Evolutionary conservation across 1,140 invertebrate genomes (phyloP), one percentile per base, ranked within the genome.

Genomic region (Atta cephalotes): DNA sequence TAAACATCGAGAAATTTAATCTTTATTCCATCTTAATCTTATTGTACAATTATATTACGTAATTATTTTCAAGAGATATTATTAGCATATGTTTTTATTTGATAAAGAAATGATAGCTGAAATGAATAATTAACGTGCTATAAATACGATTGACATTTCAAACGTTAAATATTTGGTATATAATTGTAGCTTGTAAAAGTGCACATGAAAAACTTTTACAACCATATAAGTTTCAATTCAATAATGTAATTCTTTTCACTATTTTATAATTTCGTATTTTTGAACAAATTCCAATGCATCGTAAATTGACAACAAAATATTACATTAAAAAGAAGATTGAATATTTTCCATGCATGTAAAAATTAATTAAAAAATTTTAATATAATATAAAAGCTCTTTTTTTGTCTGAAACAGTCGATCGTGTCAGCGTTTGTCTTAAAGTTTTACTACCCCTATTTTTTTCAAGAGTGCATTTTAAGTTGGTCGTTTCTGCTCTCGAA

Each of bases 401-500:
- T 56, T 51, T 1, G 21, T 25, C 4, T 4, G 68, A 70, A 16
- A 62, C 21, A 7, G 2, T 74, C 53, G 35, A 7, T 39, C 45
- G 7, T 2, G 51, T 58, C 70, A 77, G 82, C 58, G 18, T 79
- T 79, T 53, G 78, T 74, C 81, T 79, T 60, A 35, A 78, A 28
- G 6, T 77, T 51, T 12, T n/a, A 31, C 39, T 79, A 53, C 60
- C 68, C 68, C 18, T 70, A 18, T 80, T 68, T 68, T 28, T 53
- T 72, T 16, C 53, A 56, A 31, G 65, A 53, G 56, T 77, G 25
- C 16, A 18, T 49, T 76, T 86, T 60, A 85, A 18, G 56, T 16
- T 78, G 39, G 62, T 80, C 63, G 53, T 80, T 58, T 86, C 63
- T 87, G 51, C 39, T 7, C 70, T 77, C 62, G 70, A 53, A 84